Evolutionary conservation across 2,113 vertebrate genomes (phyloP), one percentile per base, ranked within the genome.

Genomic region (Ailurus styani): DNA sequence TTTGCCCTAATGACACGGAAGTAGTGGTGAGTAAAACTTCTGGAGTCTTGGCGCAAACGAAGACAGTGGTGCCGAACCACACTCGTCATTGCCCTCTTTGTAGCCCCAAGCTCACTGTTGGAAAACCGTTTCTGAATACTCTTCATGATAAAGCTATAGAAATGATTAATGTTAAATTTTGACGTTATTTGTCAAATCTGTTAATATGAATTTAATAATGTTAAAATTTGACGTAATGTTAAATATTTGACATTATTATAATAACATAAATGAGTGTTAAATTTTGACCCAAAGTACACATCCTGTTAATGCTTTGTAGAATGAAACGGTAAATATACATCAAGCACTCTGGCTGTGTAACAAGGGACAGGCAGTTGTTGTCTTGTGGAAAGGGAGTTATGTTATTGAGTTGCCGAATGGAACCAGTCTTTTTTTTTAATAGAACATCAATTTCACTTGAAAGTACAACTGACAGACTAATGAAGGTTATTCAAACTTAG

Each of bases 351-450:
- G 15, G 15, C 52, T 52, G 27, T 1, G 1, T n/a, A 18, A 62
- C 2, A 3, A 81, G 75, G 34, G 45, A 7, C 34, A 8, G 0
- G 13, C 34, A 6, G 0, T 0, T 9, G 25, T n/a, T 31, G 1
- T 78, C 29, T 66, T 9, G 5, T n/a, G 29, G 62, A 55, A 84
- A 79, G 6, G 25, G 13, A 55, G 11, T 23, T 72, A 20, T 13
- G 7, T 83, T n/a, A 62, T 4, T 55, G 62, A 77, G 77, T 42
- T 47, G 15, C 40, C 77, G 64, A 29, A 29, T 10, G 29, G 6
- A 83, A 54, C 7, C 17, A 62, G 7, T 37, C 42, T 25, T n/a
- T 42, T 70, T 34, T 55, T 34, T 62, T 15, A 50, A 72, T 31
- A 6, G 5, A 55, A 73, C 4, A 20, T 25, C 34, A 57, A 1